phyloP scores from a whole-genome alignment of 2,888 invertebrate species.

The Ariolimax columbianus region DNA sequence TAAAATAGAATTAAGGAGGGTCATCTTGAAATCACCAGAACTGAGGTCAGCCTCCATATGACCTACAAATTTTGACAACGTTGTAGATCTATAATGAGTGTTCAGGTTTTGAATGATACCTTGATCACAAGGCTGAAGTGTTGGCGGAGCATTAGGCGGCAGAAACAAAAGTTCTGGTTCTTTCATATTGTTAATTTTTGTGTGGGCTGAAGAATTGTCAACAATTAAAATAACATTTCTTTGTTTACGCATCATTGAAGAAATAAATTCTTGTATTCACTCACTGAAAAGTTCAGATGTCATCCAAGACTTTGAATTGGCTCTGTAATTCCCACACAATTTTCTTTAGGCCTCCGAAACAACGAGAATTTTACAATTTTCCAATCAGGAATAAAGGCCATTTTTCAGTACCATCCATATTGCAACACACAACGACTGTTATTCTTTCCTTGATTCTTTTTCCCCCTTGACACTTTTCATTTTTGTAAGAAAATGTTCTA shows the following conservation, averaged over 20 bases:
- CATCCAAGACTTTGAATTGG: constrained; percentile 48
- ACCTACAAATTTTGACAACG: background rate
- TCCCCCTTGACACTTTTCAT: constrained; percentile 1
- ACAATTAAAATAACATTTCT: background rate
- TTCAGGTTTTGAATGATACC: constrained; percentile 29
- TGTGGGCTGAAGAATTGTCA: constrained; percentile 21
- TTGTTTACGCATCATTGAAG: constrained; percentile 1
- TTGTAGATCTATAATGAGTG: background rate
- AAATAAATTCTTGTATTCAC: background rate
- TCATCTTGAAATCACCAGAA: constrained; percentile 9
- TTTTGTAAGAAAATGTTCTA: constrained; percentile 50
- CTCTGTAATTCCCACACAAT: constrained; percentile 33
- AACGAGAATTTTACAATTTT: constrained; percentile 50
- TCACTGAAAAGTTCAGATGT: constrained; percentile 7
- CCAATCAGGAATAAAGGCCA: constrained; percentile 55
- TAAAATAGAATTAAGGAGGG: background rate
- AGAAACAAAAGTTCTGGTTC: constrained; percentile 5
- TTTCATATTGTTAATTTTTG: constrained; percentile 16
- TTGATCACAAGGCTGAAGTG: constrained; percentile 17
- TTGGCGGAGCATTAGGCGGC: constrained; percentile 12
- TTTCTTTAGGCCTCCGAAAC: constrained; percentile 39
- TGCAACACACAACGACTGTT: constrained; percentile 49
- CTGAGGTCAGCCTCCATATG: constrained; percentile 1
- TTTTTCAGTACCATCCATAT: constrained; percentile 54
- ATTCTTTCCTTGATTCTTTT: constrained; percentile 54